A percentile compares a stretch with the other conserved stretches of the same genome.
These are phyloP conservation scores for Limnephilus marmoratus DNA, from an alignment of 2,888 invertebrate species.

Conservation along the genomic window DNA sequence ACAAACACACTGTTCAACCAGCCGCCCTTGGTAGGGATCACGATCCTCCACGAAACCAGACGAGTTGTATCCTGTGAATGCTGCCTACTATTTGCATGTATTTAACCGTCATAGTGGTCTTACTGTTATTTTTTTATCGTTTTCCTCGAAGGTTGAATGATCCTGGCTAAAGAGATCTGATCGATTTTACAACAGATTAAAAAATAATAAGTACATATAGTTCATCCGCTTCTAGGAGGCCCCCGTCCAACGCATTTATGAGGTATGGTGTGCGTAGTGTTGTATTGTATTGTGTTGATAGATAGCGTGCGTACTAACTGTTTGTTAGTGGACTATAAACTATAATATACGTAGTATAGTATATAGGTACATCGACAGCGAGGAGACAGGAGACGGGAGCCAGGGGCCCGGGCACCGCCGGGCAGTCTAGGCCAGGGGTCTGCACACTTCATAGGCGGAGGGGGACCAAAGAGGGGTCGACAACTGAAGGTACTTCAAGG, in stretches of 20 bases:
- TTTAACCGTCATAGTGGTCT: no score
- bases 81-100: no score
- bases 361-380: not conserved
- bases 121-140: no score
- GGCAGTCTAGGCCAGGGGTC: slow-evolving; percentile 26
- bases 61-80: no score
- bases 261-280: not conserved
- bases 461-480: not conserved
- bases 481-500: not conserved
- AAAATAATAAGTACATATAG: not conserved
- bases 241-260: not conserved
- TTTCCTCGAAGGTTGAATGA: no score
- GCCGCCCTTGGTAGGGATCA: no score
- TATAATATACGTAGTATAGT: no score
- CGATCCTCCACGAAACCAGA: no score
- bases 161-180: not conserved
- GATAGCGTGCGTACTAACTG: not conserved
- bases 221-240: not conserved
- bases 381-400: slow-evolving; percentile 21
- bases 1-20: no score
- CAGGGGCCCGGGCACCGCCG: not conserved
- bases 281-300: not conserved
- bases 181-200: not conserved
- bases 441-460: not conserved
- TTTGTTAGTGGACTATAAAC: not conserved